Percentiles rank a stretch among this genome's conserved stretches.
Evolutionary conservation across 2,113 vertebrate species (phyloP).

Genomic region (Phoenicopterus ruber): DNA sequence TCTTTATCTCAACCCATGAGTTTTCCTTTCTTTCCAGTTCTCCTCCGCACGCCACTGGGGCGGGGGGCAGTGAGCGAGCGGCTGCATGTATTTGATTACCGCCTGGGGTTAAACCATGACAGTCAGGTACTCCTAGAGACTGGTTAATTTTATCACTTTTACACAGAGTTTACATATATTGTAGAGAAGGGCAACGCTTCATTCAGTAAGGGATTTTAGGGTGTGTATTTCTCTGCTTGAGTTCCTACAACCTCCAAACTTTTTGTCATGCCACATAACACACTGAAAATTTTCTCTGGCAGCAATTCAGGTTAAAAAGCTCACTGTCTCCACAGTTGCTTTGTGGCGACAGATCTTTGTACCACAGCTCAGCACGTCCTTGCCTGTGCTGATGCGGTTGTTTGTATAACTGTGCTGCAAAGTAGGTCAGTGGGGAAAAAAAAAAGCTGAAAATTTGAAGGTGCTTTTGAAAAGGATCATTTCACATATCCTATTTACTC

Average conservation of each 20-base stretch:
- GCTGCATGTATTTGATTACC: too few species aligned
- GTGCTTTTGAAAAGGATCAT: neutral
- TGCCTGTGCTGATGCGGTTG: neutral
- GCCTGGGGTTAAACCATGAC: too few species aligned
- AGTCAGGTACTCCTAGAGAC: neutral
- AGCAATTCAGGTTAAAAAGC: neutral
- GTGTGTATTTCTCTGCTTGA: neutral
- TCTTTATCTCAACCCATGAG: too few species aligned
- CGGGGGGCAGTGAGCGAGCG: too few species aligned
- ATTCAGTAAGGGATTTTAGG: neutral
- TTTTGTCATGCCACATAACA: neutral
- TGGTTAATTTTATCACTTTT: neutral
- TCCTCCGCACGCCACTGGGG: too few species aligned
- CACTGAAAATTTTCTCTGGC: neutral
- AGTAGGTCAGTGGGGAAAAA: constrained; percentile 4
- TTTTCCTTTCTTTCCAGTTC: too few species aligned
- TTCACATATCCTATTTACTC: neutral
- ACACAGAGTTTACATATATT: neutral
- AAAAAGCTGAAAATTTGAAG: neutral
- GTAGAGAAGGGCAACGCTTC: neutral
- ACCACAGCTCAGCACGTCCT: neutral
- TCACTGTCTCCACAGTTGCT: neutral
- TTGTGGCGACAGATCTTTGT: neutral
- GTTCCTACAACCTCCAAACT: neutral
- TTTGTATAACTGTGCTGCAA: constrained; percentile 44